Conservation (phyloP, 2,797 vertebrate genomes). For the Enteromius trimaculatus region DNA sequence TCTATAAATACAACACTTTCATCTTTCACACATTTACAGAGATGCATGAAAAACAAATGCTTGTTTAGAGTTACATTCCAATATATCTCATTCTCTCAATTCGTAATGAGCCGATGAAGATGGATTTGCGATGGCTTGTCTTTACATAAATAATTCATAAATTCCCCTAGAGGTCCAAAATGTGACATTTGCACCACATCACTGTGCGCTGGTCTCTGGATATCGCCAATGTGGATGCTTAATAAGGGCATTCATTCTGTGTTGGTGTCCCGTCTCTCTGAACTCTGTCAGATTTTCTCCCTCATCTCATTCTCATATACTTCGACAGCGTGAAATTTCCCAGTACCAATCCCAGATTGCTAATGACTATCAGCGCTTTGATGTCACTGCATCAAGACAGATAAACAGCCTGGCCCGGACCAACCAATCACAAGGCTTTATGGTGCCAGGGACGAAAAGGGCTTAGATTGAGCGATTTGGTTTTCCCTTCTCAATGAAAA, state of each 20-base stretch:
- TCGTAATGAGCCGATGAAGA: slow-evolving; percentile 33
- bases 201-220: slow-evolving; percentile 38
- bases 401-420: slow-evolving; percentile 56
- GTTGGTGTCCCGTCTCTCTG: slow-evolving; percentile 61
- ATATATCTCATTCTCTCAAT: slow-evolving; percentile 4
- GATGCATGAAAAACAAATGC: background rate
- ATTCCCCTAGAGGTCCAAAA: slow-evolving; percentile 43
- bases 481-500: slow-evolving; percentile 50
- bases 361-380: slow-evolving; percentile 57
- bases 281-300: slow-evolving; percentile 53
- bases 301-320: slow-evolving; percentile 42
- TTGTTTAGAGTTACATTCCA: background rate
- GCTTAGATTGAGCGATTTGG: slow-evolving; percentile 54
- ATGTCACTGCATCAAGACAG: slow-evolving; percentile 56
- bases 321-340: slow-evolving; percentile 50
- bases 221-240: slow-evolving; percentile 36
- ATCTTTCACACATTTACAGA: background rate
- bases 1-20: background rate
- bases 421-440: slow-evolving; percentile 44
- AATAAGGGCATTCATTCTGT: slow-evolving; percentile 51
- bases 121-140: slow-evolving; percentile 8
- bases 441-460: slow-evolving; percentile 36
- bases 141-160: slow-evolving; percentile 51
- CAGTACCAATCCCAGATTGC: slow-evolving; percentile 48
- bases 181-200: slow-evolving; percentile 51